Conservation (phyloP, 1,140 invertebrate genomes). For the Brachionus manjavacas region DNA sequence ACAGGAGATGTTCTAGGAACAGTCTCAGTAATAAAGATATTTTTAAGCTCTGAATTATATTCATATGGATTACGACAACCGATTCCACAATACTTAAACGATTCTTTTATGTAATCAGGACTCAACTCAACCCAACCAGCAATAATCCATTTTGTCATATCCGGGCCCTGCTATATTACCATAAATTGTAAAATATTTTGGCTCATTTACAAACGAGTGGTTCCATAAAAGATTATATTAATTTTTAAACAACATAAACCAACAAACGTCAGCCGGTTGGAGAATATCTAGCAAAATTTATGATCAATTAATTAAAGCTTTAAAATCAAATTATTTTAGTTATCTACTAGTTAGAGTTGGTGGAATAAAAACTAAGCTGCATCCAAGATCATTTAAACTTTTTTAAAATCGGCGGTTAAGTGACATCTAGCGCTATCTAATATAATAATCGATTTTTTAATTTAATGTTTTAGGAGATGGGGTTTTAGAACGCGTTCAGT, state of each 20-base stretch:
- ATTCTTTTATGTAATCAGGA: not conserved
- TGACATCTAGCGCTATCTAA: conserved; percentile 10
- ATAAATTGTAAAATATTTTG: not conserved
- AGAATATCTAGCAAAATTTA: not conserved
- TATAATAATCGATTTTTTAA: conserved; percentile 10
- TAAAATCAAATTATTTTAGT: not conserved
- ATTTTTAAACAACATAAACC: conserved; percentile 20
- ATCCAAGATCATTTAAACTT: conserved; percentile 7
- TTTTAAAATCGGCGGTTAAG: not conserved
- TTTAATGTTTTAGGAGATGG: conserved; percentile 18
- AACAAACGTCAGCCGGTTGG: conserved; percentile 15
- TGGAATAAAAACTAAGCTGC: conserved; percentile 14
- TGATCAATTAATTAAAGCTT: not conserved
- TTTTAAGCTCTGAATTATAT: not conserved
- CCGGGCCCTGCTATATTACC: conserved; percentile 10
- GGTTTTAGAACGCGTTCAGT: conserved; percentile 22
- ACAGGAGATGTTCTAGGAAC: not conserved
- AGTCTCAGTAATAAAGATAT: not conserved
- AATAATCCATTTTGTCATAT: conserved; percentile 8
- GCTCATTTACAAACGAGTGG: conserved; percentile 9
- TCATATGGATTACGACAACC: not conserved
- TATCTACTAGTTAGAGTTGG: not conserved
- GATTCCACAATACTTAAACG: conserved; percentile 11
- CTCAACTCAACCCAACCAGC: not conserved
- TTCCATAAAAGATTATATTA: conserved; percentile 17